A percentile compares a stretch with the other conserved stretches of the same genome.
Evolutionary conservation across 2,797 vertebrate genomes (phyloP).

Genomic region (Myotis findleyi): DNA sequence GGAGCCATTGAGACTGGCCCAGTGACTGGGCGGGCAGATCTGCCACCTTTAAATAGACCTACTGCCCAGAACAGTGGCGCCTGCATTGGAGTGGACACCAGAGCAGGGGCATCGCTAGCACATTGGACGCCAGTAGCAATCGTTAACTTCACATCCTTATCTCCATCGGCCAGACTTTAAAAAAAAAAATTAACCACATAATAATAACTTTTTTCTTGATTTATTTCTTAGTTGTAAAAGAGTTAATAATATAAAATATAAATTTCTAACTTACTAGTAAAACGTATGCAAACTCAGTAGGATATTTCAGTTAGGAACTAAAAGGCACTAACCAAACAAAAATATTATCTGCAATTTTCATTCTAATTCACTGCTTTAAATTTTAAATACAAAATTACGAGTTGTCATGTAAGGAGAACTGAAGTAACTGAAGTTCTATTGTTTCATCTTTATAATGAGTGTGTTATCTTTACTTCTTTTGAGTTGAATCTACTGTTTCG

Average conservation of each 20-base stretch:
- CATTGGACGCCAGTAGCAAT: neutral
- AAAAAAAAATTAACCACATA: conserved; percentile 43
- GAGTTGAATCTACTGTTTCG: neutral
- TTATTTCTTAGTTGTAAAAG: conserved; percentile 19
- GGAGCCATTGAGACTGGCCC: neutral
- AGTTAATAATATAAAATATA: neutral
- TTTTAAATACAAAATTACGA: conserved; percentile 37
- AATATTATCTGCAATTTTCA: neutral
- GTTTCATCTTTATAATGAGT: neutral
- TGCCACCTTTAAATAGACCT: neutral
- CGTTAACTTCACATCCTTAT: neutral
- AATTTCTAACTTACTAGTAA: neutral
- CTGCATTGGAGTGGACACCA: neutral
- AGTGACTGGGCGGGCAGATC: neutral
- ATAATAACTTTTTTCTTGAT: neutral
- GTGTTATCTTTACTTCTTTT: neutral
- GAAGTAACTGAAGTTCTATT: neutral
- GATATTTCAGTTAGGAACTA: neutral
- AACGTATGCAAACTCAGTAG: neutral
- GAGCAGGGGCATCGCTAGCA: neutral
- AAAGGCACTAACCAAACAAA: neutral
- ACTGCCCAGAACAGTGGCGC: neutral
- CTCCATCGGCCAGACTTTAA: neutral
- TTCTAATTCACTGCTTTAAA: neutral
- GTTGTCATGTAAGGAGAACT: neutral